phyloP scores from a whole-genome alignment of 2,888 invertebrate genomes.

The Cantharis rustica region DNA sequence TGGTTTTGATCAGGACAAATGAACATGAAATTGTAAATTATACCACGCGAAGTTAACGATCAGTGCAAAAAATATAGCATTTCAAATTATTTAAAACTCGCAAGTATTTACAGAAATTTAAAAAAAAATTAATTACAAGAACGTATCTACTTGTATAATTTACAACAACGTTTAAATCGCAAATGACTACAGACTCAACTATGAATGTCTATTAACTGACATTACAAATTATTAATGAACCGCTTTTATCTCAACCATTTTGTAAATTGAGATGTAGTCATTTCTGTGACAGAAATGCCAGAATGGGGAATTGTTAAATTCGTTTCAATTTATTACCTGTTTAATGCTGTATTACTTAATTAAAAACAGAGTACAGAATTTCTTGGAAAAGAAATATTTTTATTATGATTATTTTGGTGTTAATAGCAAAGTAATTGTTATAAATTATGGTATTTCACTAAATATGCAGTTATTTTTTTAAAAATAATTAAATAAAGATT shows the following conservation, averaged over 20 bases:
- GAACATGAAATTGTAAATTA: background rate
- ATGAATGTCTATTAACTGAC: constrained; percentile 42
- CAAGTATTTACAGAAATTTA: background rate
- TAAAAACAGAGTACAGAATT: background rate
- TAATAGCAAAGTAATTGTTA: background rate
- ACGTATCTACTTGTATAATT: background rate
- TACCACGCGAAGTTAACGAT: background rate
- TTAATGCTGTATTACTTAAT: background rate
- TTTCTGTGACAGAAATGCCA: constrained; percentile 43
- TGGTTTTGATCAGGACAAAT: background rate
- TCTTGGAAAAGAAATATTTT: background rate
- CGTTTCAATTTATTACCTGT: background rate
- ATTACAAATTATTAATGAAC: constrained; percentile 45
- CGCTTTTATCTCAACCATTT: constrained; percentile 45
- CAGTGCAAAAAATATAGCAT: background rate
- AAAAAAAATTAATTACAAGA: background rate
- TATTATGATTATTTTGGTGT: background rate
- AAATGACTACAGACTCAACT: constrained; percentile 27
- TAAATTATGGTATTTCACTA: background rate
- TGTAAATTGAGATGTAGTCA: constrained; percentile 47
- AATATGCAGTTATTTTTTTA: too few relatives aligned
- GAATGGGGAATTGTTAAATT: constrained; percentile 19
- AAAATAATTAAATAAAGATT: too few relatives aligned
- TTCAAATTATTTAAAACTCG: background rate
- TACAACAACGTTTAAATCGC: constrained; percentile 27